Percentiles rank a stretch among this genome's conserved stretches.
These are phyloP conservation scores for Lepus oiostolus DNA, from an alignment of 2,797 vertebrate genomes.

Conservation along the genomic window DNA sequence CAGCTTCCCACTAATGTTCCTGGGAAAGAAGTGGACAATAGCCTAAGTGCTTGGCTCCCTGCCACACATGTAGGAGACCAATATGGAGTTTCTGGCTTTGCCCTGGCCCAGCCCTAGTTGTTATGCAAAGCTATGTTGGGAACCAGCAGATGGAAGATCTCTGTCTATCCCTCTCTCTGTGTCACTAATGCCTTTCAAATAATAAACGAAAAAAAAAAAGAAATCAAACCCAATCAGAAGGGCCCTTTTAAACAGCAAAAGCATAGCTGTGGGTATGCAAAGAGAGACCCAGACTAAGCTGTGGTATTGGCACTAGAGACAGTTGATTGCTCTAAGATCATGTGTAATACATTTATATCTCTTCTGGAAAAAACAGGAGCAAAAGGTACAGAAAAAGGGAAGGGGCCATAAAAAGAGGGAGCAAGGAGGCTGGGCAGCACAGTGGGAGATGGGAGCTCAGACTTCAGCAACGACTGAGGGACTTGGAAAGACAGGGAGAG, in stretches of 20 bases:
- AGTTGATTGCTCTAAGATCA: slow-evolving; percentile 4
- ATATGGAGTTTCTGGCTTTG: too few species aligned
- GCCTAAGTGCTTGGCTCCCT: too few species aligned
- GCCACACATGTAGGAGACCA: too few species aligned
- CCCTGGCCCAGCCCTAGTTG: too few species aligned
- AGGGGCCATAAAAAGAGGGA: neutral
- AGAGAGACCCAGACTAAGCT: neutral
- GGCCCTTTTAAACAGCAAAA: neutral
- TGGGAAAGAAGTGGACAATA: too few species aligned
- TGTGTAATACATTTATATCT: slow-evolving; percentile 54
- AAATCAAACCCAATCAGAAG: slow-evolving; percentile 1
- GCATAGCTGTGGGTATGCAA: neutral
- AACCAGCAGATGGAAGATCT: too few species aligned
- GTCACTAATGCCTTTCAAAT: too few species aligned
- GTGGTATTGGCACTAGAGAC: neutral
- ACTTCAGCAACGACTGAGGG: slow-evolving; percentile 29
- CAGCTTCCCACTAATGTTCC: too few species aligned
- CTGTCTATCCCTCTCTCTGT: too few species aligned
- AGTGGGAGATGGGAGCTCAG: neutral
- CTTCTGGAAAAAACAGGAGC: neutral
- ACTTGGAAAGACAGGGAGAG: slow-evolving; percentile 2
- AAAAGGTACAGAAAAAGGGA: slow-evolving; percentile 29
- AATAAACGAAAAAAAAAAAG: neutral
- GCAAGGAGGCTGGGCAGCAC: neutral
- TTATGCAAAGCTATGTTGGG: too few species aligned